These are phyloP conservation scores for Xyliphius kryptos DNA, from an alignment of 2,113 vertebrate species.

Conservation along the genomic window DNA sequence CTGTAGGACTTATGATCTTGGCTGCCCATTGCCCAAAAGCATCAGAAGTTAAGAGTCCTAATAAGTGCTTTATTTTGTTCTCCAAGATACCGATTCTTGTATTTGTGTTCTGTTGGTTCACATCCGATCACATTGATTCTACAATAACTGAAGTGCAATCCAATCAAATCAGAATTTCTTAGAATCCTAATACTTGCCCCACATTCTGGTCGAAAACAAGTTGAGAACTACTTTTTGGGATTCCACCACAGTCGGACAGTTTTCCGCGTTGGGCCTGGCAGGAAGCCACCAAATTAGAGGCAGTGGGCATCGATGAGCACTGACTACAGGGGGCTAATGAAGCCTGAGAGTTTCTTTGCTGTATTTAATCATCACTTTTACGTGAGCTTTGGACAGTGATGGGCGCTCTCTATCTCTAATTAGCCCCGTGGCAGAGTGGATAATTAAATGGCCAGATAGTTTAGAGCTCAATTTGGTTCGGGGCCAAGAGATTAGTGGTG, in stretches of 20 bases:
- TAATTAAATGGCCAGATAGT: slow-evolving; percentile 37
- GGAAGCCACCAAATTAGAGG: slow-evolving; percentile 12
- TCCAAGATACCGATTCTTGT: background rate
- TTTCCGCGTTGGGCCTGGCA: slow-evolving; percentile 3
- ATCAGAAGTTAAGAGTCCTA: too few relatives aligned
- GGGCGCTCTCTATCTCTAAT: slow-evolving; percentile 37
- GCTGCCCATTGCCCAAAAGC: too few relatives aligned
- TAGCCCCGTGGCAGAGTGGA: slow-evolving; percentile 33
- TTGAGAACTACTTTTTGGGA: slow-evolving; percentile 4
- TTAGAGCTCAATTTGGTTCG: slow-evolving; percentile 34
- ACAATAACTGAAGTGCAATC: background rate
- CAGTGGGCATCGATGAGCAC: slow-evolving; percentile 22
- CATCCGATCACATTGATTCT: background rate
- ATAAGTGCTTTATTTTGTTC: too few relatives aligned
- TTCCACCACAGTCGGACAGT: background rate
- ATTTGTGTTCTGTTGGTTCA: background rate
- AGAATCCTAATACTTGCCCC: background rate
- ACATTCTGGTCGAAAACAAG: background rate
- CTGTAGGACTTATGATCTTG: too few relatives aligned
- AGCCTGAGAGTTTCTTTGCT: slow-evolving; percentile 12
- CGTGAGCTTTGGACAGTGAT: slow-evolving; percentile 28
- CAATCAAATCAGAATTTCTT: background rate
- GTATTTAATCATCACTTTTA: slow-evolving; percentile 38
- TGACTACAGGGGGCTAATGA: slow-evolving; percentile 35
- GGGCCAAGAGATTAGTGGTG: slow-evolving; percentile 37